Conservation (phyloP, 2,797 vertebrate species). For the Enteromius afrohamiltoni region DNA sequence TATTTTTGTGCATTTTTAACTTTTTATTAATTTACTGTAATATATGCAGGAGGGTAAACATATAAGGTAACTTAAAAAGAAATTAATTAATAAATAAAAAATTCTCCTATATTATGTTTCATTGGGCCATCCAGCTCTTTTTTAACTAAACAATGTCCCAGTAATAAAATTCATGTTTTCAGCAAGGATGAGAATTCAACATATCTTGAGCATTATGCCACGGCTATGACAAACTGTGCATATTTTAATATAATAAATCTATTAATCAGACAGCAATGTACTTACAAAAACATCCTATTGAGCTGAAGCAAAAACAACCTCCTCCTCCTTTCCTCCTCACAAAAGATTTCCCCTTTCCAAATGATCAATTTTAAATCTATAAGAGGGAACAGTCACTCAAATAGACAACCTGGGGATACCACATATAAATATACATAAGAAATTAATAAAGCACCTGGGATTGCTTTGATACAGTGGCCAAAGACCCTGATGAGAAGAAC, state of each 20-base stretch:
- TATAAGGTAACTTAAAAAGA: neutral
- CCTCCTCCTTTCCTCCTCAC: neutral
- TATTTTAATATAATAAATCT: constrained; percentile 29
- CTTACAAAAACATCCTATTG: constrained; percentile 12
- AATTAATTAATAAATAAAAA: neutral
- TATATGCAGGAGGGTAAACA: neutral
- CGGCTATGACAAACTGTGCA: neutral
- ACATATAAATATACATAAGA: constrained; percentile 67
- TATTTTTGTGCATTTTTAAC: neutral
- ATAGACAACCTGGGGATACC: constrained; percentile 38
- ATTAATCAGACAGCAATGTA: constrained; percentile 22
- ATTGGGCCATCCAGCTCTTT: neutral
- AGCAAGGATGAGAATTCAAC: neutral
- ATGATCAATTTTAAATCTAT: constrained; percentile 70
- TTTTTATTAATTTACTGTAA: neutral
- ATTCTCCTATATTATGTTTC: neutral
- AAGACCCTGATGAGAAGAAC: constrained; percentile 88
- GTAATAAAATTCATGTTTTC: neutral
- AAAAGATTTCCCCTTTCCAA: constrained; percentile 72
- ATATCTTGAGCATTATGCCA: constrained; percentile 3
- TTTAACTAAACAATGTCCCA: neutral
- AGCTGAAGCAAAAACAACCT: constrained; percentile 14
- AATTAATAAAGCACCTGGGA: constrained; percentile 73
- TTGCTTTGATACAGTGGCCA: constrained; percentile 74
- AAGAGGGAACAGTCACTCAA: constrained; percentile 35